A percentile compares a stretch with the other conserved stretches of the same genome.
phyloP scores from a whole-genome alignment of 2,113 vertebrate species.

The Misgurnus mizolepis region DNA sequence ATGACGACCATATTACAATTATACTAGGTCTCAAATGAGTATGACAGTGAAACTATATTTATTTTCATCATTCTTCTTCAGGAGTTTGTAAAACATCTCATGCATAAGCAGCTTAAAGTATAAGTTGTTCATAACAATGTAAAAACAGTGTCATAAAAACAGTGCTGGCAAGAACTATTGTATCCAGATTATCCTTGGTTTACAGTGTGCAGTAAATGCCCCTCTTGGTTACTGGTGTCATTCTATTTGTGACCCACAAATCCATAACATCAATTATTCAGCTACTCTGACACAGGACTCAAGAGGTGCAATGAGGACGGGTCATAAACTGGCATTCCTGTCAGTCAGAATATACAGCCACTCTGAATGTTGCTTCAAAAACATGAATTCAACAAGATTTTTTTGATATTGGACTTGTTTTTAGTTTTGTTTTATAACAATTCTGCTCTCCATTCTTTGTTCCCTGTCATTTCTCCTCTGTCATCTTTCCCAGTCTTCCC shows the following conservation, averaged over 20 bases:
- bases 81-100: too few species aligned
- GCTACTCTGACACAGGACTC: neutral
- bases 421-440: neutral
- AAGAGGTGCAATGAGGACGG: neutral
- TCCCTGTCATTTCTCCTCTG: neutral
- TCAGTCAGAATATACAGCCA: neutral
- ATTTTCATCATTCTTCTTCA: neutral
- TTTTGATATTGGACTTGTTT: too few species aligned
- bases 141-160: neutral
- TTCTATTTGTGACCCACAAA: slow-evolving; percentile 6
- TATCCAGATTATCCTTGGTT: neutral
- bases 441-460: neutral
- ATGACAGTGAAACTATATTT: neutral
- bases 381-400: neutral
- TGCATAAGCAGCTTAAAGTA: neutral
- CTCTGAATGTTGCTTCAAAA: too few species aligned
- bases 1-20: neutral
- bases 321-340: neutral
- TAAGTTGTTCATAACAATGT: neutral
- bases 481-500: neutral
- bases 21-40: neutral
- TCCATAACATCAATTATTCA: slow-evolving; percentile 37
- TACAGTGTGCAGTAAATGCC: neutral
- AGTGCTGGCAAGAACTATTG: neutral
- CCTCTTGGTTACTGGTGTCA: slow-evolving; percentile 18